Base-by-base conservation (phyloP, 2,888 invertebrate genomes). In the Amiota minor region DNA sequence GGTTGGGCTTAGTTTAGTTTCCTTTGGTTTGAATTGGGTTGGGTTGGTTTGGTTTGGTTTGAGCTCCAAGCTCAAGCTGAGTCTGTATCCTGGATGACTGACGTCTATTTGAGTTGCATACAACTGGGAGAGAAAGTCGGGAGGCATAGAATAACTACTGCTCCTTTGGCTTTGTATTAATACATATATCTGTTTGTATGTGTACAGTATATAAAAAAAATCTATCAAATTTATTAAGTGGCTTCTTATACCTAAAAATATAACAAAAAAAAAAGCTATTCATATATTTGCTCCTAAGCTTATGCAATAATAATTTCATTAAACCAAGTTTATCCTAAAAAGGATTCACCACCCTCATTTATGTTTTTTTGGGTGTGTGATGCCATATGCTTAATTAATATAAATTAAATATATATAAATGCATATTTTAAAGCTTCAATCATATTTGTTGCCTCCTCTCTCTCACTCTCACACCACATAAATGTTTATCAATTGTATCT, bases 141-240 rank as follows among this genome's bases (percentile, higher is more conserved):
- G 9, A 20, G 59, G 20, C 59, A 16, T 11, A 59, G 20, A 59
- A 11, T 59, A 14, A 11, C 72, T 59, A 68, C 49, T 14, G 49
- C 47, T 16, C 0, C 67, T 64, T n/a, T 14, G 12, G 74, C 76
- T 77, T 78, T 74, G 74, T 77, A 77, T 56, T 75, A 68, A 76
- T 20, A 10, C 45, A 70, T 69, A 53, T n/a, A 35, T 64, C 23
- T 71, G 35, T 10, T 35, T 70, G 70, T 70, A 11, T 23, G 55
- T 23, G 69, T 55, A 45, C n/a, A 9, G 16, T 14, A n/a, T 53
- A 53, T 59, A 23, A 62, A 12, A 16, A 62, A 35, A n/a, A 4
- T 35, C 14, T 62, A 35, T 62, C 14, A 35, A 35, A 16, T 62
- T 45, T 35, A 50, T 50, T 59, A 20, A 59, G 14, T 16, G 16